Base-by-base conservation (phyloP, 2,113 vertebrate species). In the Progne subis region DNA sequence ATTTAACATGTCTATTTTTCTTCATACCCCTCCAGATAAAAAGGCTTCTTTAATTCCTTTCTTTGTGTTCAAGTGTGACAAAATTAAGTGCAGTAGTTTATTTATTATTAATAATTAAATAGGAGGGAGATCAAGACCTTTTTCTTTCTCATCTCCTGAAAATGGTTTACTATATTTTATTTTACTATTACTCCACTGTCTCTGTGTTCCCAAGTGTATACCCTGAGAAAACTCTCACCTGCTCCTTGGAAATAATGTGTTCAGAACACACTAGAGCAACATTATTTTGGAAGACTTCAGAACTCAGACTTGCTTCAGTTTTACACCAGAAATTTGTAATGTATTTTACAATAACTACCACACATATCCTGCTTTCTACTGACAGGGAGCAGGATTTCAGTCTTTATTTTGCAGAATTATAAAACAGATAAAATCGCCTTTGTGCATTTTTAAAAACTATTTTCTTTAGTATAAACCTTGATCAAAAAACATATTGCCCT, bases 1-100 rank as follows among this genome's bases (percentile, higher is more conserved):
- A 92, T 95, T 96, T 97, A 77, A 90, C 85, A 85, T 39, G 80
- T 49, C 14, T 87, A 67, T 68, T 81, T 94, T 64, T 84, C 55
- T 93, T 21, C 65, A 32, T 26, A 81, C 32, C 4, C 29, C 13
- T 94, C 77, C 23, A 89, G 47, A 71, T 88, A 94, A 67, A 57
- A 93, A 71, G 24, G 4, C 9, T 74, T 87, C 8, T 64, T 81
- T 18, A 82, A 46, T 94, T 94, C 20, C 9, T 74, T 82, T 92
- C 86, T 46, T 34, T 82, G 37, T 60, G 23, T 44, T 74, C n/a
- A 92, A 75, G 43, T 70, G 34, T 59, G 49, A 8, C 19, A 71
- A 89, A 95, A 92, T 61, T 86, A 82, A 69, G 34, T 37, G 34
- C 8, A 59, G 8, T 44, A 14, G 12, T 76, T 89, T 76, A 55